Evolutionary conservation across 2,113 vertebrate species (phyloP), one percentile per base, ranked within the genome.

Genomic region (Gobio gobio): DNA sequence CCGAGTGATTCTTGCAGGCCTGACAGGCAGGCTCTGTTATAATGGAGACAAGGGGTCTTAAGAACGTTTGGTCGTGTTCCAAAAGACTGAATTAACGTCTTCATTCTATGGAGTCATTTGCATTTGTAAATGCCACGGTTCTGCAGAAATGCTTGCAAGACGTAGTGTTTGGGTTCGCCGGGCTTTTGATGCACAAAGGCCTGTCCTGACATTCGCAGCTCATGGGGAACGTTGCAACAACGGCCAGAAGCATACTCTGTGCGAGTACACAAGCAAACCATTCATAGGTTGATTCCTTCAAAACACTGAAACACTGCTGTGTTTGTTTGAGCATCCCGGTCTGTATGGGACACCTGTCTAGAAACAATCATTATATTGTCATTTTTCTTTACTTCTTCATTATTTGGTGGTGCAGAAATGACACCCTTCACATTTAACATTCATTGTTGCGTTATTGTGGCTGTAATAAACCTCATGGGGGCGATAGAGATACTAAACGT

Each of bases 41-140:
- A 49, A 68, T 68, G 79, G 51, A 68, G 79, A n/a, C 61, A 81
- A 81, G 61, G 61, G 59, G 43, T 66, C 78, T 49, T 66, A 80
- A 80, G 43, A 80, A 64, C 8, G 0, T 29, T 33, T 81, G 61
- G 43, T 54, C 66, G 79, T 66, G 12, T 51, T 81, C 79, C 61
- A 81, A 81, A 81, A 22, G 61, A 81, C 61, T 81, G 79, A 81
- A 81, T 36, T 68, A 81, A 68, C 47, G 10, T 54, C 79, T 68
- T 81, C 61, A 81, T 81, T 36, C 61, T 81, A 81, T 51, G 79
- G 79, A 68, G 26, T 68, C 79, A 81, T 81, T 81, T 81, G 79
- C 45, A 54, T 81, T 81, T 51, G 74, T 76, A 76, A 76, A 76
- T 66, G 43, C 61, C 78, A 51, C 14, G 40, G 13, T 80, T 80